A percentile compares a stretch with the other conserved stretches of the same genome.
phyloP scores from a whole-genome alignment of 2,888 invertebrate genomes.

The Griposia aprilina region DNA sequence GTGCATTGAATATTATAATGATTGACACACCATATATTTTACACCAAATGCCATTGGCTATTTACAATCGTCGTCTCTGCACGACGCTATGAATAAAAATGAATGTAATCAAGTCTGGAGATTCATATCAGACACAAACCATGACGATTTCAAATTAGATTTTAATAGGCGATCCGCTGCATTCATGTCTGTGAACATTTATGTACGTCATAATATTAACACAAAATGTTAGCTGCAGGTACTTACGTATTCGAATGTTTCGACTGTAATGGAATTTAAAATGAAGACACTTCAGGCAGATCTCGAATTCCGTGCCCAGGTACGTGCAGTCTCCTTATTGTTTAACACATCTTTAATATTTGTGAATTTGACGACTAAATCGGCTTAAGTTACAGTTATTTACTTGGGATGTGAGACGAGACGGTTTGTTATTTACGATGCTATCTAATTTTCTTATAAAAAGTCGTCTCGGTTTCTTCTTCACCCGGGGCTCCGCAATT shows the following conservation, averaged over 20 bases:
- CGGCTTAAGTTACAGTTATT: conserved; percentile 19
- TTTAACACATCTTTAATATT: conserved; percentile 43
- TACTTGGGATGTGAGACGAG: conserved; percentile 4
- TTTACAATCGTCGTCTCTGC: conserved; percentile 71
- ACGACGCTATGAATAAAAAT: conserved; percentile 78
- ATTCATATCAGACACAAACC: conserved; percentile 75
- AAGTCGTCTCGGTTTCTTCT: conserved; percentile 16
- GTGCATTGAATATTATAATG: conserved; percentile 80
- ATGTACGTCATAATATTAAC: conserved; percentile 51
- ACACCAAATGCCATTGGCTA: conserved; percentile 72
- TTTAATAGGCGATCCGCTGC: conserved; percentile 68
- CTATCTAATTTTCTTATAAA: conserved; percentile 32
- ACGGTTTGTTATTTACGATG: conserved; percentile 17
- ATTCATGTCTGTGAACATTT: conserved; percentile 51
- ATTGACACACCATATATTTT: conserved; percentile 75
- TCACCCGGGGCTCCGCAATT: conserved; percentile 1
- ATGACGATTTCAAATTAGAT: conserved; percentile 71
- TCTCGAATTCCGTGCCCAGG: conserved; percentile 42
- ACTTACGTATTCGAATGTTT: conserved; percentile 60
- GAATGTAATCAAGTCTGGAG: conserved; percentile 78
- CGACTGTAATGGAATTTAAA: conserved; percentile 63
- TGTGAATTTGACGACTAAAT: conserved; percentile 13
- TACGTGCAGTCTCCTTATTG: conserved; percentile 33
- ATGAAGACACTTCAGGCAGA: conserved; percentile 52
- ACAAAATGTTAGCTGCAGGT: conserved; percentile 43